Base-by-base conservation (phyloP, 1,140 invertebrate species). In the Drosophila parvula region DNA sequence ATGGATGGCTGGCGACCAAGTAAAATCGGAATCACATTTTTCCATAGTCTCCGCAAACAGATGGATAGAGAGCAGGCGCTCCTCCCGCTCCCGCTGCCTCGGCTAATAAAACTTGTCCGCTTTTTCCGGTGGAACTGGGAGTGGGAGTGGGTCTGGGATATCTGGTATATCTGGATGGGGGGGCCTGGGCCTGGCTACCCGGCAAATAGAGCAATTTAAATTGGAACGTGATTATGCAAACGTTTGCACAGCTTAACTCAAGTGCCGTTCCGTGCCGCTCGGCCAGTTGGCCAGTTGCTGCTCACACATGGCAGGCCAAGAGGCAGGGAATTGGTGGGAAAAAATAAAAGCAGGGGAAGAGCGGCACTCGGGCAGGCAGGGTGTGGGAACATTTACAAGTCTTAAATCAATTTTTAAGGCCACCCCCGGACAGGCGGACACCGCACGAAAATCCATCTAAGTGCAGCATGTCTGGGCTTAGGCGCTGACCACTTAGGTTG, bases 141-240 rank as follows among this genome's bases (percentile, higher is more conserved):
- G 38, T 57, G 53, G 51, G 32, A 57, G 18, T 22, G 34, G 22
- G 22, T 3, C 3, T 22, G 22, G 22, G 22, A 22, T 22, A 22
- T 22, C 22, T 22, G 22, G 22, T 1, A 22, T 22, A 22, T 22
- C 22, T 22, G 22, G 22, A 40, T 40, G 4, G 16, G 6, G 2
- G 40, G n/a, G 18, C 22, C 22, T n/a, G 11, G 43, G 53, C 53
- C 12, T 22, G 18, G 11, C 28, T n/a, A 34, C 50, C 75, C 71
- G 65, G 74, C 84, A 83, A 88, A 88, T 88, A 88, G 83, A 88
- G 84, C 83, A 88, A 88, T 88, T 88, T 89, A 88, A 89, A 88
- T 89, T 88, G 83, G 83, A 88, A 88, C 83, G 83, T 88, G 83
- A 88, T 88, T 88, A 88, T 88, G 83, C 83, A 88, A 88, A 88